Conservation (phyloP, 2,888 invertebrate genomes). For the Cephus sareptanus region DNA sequence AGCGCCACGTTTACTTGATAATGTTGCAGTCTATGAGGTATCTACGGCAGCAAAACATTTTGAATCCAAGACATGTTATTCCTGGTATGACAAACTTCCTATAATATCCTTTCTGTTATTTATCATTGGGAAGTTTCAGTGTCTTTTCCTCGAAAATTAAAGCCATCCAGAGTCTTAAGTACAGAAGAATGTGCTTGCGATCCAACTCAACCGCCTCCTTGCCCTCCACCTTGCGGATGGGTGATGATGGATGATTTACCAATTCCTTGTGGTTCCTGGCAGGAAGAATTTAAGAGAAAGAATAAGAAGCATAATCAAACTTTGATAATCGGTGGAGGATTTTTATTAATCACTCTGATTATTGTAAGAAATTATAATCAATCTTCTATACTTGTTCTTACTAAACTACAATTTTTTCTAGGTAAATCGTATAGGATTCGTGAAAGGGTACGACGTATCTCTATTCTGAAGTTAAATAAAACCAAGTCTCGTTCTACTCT, state of each 20-base stretch:
- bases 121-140: constrained; percentile 14
- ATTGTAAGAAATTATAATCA: constrained; percentile 18
- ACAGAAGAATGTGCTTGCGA: constrained; percentile 19
- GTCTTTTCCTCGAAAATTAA: constrained; percentile 16
- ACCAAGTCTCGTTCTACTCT: not conserved
- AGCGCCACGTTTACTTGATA: not conserved
- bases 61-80: constrained; percentile 11
- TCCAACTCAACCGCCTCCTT: constrained; percentile 11
- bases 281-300: constrained; percentile 29
- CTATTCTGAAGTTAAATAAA: constrained; percentile 11
- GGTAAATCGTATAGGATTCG: constrained; percentile 24
- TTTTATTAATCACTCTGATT: constrained; percentile 25
- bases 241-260: constrained; percentile 32
- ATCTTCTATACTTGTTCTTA: constrained; percentile 5
- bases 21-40: constrained; percentile 17
- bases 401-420: constrained; percentile 11
- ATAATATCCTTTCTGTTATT: not conserved
- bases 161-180: constrained; percentile 16
- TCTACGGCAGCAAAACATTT: constrained; percentile 14
- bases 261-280: constrained; percentile 32
- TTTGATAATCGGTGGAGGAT: constrained; percentile 25
- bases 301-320: constrained; percentile 25
- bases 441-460: constrained; percentile 29
- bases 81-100: constrained; percentile 9
- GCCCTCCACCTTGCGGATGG: not conserved